Conservation (phyloP, 2,113 vertebrate species). For the Thomomys bottae region DNA sequence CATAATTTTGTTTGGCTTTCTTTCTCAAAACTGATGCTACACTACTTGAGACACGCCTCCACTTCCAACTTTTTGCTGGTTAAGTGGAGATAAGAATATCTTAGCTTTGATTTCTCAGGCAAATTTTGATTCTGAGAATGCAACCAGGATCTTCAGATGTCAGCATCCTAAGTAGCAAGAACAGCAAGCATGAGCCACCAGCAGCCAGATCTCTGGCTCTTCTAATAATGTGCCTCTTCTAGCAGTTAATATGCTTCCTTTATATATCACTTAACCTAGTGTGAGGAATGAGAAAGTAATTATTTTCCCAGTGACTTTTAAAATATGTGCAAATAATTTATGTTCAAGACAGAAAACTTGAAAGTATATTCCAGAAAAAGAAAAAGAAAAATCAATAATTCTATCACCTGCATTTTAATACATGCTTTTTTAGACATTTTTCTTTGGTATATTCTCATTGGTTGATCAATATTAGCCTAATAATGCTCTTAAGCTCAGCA, state of each 20-base stretch:
- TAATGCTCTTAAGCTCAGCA: background rate
- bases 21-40: too few relatives aligned
- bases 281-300: background rate
- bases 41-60: too few relatives aligned
- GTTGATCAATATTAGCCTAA: background rate
- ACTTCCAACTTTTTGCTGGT: too few relatives aligned
- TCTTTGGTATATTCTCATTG: background rate
- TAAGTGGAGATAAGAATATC: too few relatives aligned
- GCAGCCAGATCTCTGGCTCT: background rate
- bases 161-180: too few relatives aligned
- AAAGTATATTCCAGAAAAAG: slow-evolving; percentile 36
- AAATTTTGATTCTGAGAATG: too few relatives aligned
- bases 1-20: too few relatives aligned
- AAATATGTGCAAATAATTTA: background rate
- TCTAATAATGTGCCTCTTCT: background rate
- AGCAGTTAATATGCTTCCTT: background rate
- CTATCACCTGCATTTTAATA: slow-evolving; percentile 22
- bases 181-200: too few relatives aligned
- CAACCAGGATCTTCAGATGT: too few relatives aligned
- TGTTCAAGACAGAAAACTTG: background rate
- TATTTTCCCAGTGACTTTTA: slow-evolving; percentile 1
- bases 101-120: too few relatives aligned
- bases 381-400: slow-evolving; percentile 31
- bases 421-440: slow-evolving; percentile 41
- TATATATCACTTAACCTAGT: background rate